phyloP scores from a whole-genome alignment of 2,113 vertebrate genomes.

The Centropus bengalensis region DNA sequence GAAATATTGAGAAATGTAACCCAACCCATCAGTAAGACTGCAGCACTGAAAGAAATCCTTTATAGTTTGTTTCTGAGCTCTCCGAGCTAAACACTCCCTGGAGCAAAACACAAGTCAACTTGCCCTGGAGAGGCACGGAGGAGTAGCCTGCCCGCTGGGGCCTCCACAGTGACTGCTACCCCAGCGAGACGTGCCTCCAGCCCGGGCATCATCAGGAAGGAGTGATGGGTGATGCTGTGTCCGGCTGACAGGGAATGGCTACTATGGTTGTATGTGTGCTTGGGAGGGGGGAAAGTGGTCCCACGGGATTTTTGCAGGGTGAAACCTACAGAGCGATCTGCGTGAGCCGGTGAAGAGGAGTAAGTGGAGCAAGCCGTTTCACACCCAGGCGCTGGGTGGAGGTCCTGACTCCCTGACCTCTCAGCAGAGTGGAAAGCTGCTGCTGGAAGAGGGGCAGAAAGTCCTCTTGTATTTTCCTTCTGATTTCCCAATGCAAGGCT shows the following conservation, averaged over 20 bases:
- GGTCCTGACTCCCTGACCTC: too few relatives aligned
- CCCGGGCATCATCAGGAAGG: background rate
- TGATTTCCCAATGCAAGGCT: background rate
- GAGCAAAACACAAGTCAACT: background rate
- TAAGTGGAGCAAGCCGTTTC: background rate
- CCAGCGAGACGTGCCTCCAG: accelerated
- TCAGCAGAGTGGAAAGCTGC: background rate
- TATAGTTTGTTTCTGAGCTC: background rate
- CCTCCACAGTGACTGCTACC: background rate
- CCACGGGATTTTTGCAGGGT: background rate
- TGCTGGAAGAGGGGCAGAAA: background rate
- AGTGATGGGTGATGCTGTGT: background rate
- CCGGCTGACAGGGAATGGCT: background rate
- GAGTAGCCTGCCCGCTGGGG: background rate
- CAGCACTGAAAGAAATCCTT: background rate
- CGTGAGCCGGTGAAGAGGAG: background rate
- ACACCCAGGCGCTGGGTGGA: too few relatives aligned
- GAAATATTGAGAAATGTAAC: accelerated
- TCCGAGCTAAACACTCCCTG: background rate
- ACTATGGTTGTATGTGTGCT: accelerated
- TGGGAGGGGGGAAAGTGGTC: background rate
- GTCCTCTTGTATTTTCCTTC: background rate
- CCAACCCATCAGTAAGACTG: background rate
- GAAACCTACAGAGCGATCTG: background rate
- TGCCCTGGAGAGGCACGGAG: background rate